phyloP scores from a whole-genome alignment of 2,113 vertebrate genomes.

The Glaucidium brasilianum region DNA sequence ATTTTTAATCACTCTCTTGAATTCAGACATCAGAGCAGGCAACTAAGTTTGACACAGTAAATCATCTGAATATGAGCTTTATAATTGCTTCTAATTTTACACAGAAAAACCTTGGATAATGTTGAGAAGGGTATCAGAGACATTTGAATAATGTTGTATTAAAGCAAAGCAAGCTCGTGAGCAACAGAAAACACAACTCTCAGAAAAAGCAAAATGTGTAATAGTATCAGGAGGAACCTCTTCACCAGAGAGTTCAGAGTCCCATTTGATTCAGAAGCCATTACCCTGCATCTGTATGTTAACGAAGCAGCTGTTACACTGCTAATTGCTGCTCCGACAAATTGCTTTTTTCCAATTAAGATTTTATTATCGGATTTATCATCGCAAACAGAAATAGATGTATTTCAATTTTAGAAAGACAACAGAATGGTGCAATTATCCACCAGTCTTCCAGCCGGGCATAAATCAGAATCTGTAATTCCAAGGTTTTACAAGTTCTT shows the following conservation, averaged over 20 bases:
- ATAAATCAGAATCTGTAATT: background rate
- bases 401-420: conserved; percentile 31
- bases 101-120: background rate
- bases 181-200: background rate
- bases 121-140: background rate
- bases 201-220: background rate
- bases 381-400: conserved; percentile 39
- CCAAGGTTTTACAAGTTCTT: background rate
- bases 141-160: background rate
- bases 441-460: background rate
- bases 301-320: conserved; percentile 49
- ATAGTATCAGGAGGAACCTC: background rate
- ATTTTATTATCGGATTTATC: conserved; percentile 60
- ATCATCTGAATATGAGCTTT: background rate
- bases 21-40: conserved; percentile 9
- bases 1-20: background rate
- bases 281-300: conserved; percentile 50
- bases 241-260: conserved; percentile 19
- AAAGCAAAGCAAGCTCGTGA: conserved; percentile 17
- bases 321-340: conserved; percentile 51
- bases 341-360: conserved; percentile 54
- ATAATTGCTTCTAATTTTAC: conserved; percentile 28
- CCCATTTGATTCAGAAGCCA: conserved; percentile 11
- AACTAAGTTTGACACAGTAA: conserved; percentile 17
- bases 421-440: conserved; percentile 28